Conservation (phyloP, 2,797 vertebrate species). For the Antrozous pallidus region DNA sequence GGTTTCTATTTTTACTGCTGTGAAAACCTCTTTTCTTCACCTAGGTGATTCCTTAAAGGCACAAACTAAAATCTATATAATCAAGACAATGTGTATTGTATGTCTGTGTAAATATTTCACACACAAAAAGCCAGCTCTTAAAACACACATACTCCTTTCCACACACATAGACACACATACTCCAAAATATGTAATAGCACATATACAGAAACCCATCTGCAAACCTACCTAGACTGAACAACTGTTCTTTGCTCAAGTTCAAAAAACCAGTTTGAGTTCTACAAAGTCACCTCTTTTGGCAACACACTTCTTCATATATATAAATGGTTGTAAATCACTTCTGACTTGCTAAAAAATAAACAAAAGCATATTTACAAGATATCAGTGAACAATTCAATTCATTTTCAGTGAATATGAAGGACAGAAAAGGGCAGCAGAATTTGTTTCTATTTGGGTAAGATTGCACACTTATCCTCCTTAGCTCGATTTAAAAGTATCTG, state of each 20-base stretch:
- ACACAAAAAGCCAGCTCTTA: not conserved
- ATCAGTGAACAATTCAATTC: conserved; percentile 4
- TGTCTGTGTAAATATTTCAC: not conserved
- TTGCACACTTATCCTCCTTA: not conserved
- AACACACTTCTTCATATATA: not conserved
- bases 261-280: not conserved
- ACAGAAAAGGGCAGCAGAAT: not conserved
- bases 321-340: conserved; percentile 1
- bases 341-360: conserved; percentile 24
- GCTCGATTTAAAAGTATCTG: not conserved
- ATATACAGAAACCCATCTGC: not conserved
- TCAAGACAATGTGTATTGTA: not conserved
- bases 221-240: not conserved
- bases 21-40: conserved; percentile 41
- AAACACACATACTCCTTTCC: not conserved
- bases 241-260: not conserved
- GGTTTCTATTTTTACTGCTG: conserved; percentile 65
- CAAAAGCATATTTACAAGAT: not conserved
- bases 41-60: conserved; percentile 38
- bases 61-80: conserved; percentile 34
- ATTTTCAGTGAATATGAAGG: not conserved
- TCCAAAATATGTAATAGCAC: not conserved
- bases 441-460: conserved; percentile 12
- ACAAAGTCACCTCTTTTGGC: not conserved
- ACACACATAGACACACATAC: not conserved